These are phyloP conservation scores for Eublepharis macularius DNA, from an alignment of 2,113 vertebrate species.

Conservation along the genomic window DNA sequence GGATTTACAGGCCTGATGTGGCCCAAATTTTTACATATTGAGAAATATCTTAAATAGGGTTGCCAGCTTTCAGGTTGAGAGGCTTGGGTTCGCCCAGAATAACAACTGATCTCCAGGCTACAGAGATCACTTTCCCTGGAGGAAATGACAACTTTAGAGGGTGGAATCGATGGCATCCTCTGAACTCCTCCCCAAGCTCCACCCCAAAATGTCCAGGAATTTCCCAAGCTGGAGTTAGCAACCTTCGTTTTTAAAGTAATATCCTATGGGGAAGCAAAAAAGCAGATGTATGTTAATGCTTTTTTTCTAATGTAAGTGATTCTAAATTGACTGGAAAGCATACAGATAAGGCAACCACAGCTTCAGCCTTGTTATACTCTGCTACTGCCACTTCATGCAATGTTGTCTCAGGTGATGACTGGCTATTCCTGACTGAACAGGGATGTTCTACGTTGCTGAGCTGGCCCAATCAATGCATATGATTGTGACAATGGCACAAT, in stretches of 20 bases:
- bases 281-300: too few species aligned
- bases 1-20: neutral
- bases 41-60: too few species aligned
- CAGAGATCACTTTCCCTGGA: too few species aligned
- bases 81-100: too few species aligned
- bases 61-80: too few species aligned
- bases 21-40: neutral
- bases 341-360: neutral
- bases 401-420: neutral
- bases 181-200: too few species aligned
- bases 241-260: too few species aligned
- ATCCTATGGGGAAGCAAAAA: neutral
- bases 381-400: neutral
- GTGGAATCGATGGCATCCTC: too few species aligned
- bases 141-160: too few species aligned
- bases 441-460: neutral
- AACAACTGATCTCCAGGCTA: too few species aligned
- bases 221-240: too few species aligned
- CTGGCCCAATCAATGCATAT: neutral
- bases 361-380: neutral
- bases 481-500: neutral
- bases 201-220: too few species aligned
- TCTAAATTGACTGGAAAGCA: neutral
- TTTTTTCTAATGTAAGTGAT: neutral
- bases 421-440: neutral